Evolutionary conservation across 37 sponge, comb jelly and placozoan genomes (phyloP).

Genomic region (Halichondria panicea): DNA sequence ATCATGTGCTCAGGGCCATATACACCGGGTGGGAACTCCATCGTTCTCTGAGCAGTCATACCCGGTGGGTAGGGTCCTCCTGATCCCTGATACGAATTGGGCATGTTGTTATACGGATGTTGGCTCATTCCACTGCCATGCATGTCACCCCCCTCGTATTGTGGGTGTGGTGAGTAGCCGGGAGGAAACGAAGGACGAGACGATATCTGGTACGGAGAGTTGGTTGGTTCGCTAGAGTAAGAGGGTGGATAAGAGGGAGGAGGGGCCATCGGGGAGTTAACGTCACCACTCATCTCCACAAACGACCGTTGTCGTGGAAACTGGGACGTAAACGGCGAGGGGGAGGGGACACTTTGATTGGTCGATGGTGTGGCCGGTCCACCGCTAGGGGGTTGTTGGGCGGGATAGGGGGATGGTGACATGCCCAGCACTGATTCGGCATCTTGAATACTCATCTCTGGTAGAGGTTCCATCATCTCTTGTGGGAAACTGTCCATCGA

Average conservation of each 20-base stretch:
- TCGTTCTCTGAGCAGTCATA: constrained; percentile 8
- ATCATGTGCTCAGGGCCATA: constrained; percentile 13
- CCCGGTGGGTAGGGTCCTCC: constrained; percentile 8
- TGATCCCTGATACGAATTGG: no score
- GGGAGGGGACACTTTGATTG: constrained; percentile 3
- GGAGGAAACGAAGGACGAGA: constrained; percentile 19
- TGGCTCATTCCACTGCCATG: no score
- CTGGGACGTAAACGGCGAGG: not conserved
- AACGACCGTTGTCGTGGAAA: constrained; percentile 13
- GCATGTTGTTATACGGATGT: no score
- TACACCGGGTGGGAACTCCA: not conserved
- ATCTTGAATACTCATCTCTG: constrained; percentile 64
- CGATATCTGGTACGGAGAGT: constrained; percentile 35
- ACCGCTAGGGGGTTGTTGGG: not conserved
- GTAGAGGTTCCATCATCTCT: constrained; percentile 30
- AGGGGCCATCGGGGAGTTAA: not conserved
- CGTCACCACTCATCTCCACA: not conserved
- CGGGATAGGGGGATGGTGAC: constrained; percentile 25
- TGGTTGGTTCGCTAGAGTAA: not conserved
- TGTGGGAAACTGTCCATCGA: constrained; percentile 26
- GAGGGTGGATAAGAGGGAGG: not conserved
- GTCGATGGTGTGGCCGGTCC: constrained; percentile 38
- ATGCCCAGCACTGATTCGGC: constrained; percentile 61
- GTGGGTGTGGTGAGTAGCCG: constrained; percentile 3
- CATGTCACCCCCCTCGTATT: no score